Evolutionary conservation across 2,888 invertebrate species (phyloP).

Genomic region (Uropetala carovei): DNA sequence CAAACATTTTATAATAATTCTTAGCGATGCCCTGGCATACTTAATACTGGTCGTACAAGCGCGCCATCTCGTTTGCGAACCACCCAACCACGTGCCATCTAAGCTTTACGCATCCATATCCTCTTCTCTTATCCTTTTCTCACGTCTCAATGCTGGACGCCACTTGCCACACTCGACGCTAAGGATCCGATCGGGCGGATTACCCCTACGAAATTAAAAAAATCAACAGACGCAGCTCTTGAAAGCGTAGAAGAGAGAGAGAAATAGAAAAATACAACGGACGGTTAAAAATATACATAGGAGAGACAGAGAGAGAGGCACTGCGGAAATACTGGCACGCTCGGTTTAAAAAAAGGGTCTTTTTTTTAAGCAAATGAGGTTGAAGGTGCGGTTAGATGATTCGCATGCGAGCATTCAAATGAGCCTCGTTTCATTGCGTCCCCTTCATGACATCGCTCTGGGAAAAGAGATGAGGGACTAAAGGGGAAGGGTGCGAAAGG

Average conservation of each 20-base stretch:
- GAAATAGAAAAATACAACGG: background rate
- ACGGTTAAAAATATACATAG: background rate
- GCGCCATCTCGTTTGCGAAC: too few relatives aligned
- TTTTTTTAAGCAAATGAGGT: constrained; percentile 26
- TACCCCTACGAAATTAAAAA: background rate
- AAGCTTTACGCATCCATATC: too few relatives aligned
- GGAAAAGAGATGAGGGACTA: constrained; percentile 13
- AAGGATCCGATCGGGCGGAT: background rate
- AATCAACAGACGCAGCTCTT: background rate
- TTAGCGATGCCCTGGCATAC: too few relatives aligned
- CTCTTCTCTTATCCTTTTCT: background rate
- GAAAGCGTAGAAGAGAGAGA: background rate
- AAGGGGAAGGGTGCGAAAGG: background rate
- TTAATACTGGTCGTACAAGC: too few relatives aligned
- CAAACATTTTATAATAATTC: too few relatives aligned
- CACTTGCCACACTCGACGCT: background rate
- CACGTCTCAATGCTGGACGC: background rate
- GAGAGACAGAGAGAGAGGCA: background rate
- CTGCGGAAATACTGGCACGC: background rate
- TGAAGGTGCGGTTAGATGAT: constrained; percentile 34
- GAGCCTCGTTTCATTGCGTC: background rate
- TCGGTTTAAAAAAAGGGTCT: background rate
- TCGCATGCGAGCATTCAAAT: constrained; percentile 23
- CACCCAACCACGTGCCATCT: too few relatives aligned
- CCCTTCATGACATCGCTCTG: background rate